Conservation (phyloP, 2,797 vertebrate species). For the Acanthornis magna region DNA sequence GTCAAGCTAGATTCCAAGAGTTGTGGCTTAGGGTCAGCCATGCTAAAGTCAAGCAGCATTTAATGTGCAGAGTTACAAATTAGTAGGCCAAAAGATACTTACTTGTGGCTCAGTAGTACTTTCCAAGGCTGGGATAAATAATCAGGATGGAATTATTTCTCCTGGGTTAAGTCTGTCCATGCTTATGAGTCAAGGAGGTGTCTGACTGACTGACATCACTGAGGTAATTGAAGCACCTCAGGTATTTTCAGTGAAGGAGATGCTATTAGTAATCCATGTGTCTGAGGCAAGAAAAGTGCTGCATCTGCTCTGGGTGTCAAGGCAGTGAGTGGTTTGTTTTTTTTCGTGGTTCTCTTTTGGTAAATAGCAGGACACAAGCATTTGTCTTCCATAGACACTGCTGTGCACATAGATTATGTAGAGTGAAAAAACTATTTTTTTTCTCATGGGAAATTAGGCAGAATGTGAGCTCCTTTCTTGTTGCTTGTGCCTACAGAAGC, state of each 20-base stretch:
- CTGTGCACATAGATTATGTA: rapidly evolving
- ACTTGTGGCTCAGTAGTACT: not conserved
- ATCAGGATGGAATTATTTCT: not conserved
- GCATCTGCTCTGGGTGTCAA: not conserved
- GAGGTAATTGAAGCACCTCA: not conserved
- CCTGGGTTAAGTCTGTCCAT: not conserved
- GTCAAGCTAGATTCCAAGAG: not conserved
- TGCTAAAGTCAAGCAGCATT: not conserved
- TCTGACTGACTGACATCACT: not conserved
- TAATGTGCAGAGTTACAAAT: not conserved
- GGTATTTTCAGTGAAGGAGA: not conserved
- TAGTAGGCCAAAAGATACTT: not conserved
- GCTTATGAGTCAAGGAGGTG: not conserved
- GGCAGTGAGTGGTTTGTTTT: not conserved
- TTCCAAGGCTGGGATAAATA: not conserved
- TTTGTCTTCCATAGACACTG: rapidly evolving
- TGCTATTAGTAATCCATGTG: not conserved
- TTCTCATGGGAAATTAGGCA: not conserved
- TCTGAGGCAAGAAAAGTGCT: not conserved
- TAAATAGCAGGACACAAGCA: not conserved
- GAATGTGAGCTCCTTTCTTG: rapidly evolving
- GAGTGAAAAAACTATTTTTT: not conserved
- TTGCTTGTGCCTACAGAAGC: not conserved
- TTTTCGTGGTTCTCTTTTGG: not conserved
- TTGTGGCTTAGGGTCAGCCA: not conserved